A percentile compares a stretch with the other conserved stretches of the same genome.
These are phyloP conservation scores for Cataglyphis cursor DNA, from an alignment of 2,888 invertebrate species.

Conservation along the genomic window DNA sequence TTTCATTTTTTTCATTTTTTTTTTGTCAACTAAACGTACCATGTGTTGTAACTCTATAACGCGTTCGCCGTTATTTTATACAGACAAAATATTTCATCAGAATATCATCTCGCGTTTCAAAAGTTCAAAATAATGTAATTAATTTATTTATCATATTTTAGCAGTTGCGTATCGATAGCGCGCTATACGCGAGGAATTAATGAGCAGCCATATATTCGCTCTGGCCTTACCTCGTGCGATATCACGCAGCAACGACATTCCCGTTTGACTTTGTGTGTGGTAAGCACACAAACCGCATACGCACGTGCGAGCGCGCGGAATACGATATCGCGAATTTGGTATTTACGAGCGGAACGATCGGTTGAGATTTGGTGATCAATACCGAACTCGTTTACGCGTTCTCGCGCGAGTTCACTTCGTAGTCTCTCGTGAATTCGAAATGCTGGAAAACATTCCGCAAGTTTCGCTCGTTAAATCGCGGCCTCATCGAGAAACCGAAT, in stretches of 20 bases:
- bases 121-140: background rate
- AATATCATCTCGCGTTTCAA: background rate
- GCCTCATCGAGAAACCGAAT: background rate
- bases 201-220: background rate
- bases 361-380: conserved; percentile 50
- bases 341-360: conserved; percentile 58
- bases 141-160: conserved; percentile 1
- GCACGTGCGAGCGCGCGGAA: conserved; percentile 31
- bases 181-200: background rate
- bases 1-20: no score
- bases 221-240: conserved; percentile 24
- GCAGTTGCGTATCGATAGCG: background rate
- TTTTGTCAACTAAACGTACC: background rate
- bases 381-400: conserved; percentile 40
- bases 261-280: background rate
- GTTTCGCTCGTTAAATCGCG: conserved; percentile 33
- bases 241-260: conserved; percentile 24
- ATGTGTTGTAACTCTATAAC: background rate
- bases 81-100: background rate
- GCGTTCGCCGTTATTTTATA: background rate
- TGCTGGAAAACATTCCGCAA: conserved; percentile 30
- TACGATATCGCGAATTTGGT: conserved; percentile 29
- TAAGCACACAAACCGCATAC: conserved; percentile 24
- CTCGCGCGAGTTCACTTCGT: conserved; percentile 8
- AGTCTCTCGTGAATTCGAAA: conserved; percentile 13